Evolutionary conservation across 2,888 invertebrate species (phyloP), one percentile per base, ranked within the genome.

Genomic region (Rhingia campestris): DNA sequence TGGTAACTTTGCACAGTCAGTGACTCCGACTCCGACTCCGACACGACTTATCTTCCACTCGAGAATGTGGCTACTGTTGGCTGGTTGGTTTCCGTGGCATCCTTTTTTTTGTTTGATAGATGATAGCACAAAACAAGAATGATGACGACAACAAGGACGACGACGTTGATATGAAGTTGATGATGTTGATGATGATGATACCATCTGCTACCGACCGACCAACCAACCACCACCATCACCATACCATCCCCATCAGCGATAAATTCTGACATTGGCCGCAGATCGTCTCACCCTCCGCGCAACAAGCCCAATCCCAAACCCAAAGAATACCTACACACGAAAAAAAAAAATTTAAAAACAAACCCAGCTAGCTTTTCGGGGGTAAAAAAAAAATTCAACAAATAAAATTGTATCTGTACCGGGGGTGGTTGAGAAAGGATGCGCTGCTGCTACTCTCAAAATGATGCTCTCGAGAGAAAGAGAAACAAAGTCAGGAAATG

Each of bases 1-100:
- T 70, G 81, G 49, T 85, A 85, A 85, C 85, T 85, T 85, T 85
- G 75, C 81, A 81, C 84, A 85, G 85, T 85, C 81, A 85, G 81
- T 85, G 81, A 85, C 85, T 85, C 70, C 66, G 76, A 22, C 22
- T 22, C 22, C 22, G 22, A 77, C 76, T 81, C 70, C 66, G 81
- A 76, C 74, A 81, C 85, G 85, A 85, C 75, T 85, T 85, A 81
- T 85, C 70, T 56, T 80, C 63, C 80, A 84, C 74, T 80, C 70
- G 70, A 80, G 66, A 75, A 75, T 84, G 80, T 75, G 53, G 45
- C 59, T 64, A 72, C 77, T 64, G 80, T 75, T 80, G 80, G 84
- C 84, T 84, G 84, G 84, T 84, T 84, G 84, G 80, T 84, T 75
- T 80, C 64, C 66, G 74, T 84, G 74, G 74, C 80, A 84, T 80